Evolutionary conservation across 2,888 invertebrate genomes (phyloP), one percentile per base, ranked within the genome.

Genomic region (Crepidodera aurea): DNA sequence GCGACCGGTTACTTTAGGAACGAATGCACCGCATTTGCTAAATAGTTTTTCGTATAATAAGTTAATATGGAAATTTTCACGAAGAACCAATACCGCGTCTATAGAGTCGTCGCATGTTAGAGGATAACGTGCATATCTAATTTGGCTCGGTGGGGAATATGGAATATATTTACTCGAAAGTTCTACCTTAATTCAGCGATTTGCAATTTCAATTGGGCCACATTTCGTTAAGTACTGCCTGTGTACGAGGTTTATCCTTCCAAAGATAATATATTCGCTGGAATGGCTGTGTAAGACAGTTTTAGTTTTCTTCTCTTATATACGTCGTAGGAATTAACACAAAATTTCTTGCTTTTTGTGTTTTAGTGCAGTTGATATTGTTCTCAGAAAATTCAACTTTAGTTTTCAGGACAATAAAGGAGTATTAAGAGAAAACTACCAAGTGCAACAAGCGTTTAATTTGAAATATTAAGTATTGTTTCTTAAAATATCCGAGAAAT

Each of bases 161-260:
- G 54, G 54, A 42, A 54, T 54, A 54, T 54, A 54, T 54, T 54
- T 44, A 40, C 27, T 54, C 15, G 40, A 54, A 64, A 65, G 59
- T 66, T 63, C 58, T 19, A 62, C 68, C 66, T 66, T 70, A 69
- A 70, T 72, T 70, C 67, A 69, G 68, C 63, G 70, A 74, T 74
- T 74, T 72, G 72, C 73, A 72, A 72, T 74, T 74, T 72, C 70
- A 73, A 72, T 73, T 70, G 67, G 65, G 65, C 64, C 69, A 68
- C 67, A 70, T 63, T 63, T 62, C 68, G 71, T 70, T 70, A 70
- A 71, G 61, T 71, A 72, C 69, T 71, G 70, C 69, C 65, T 65
- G 64, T 67, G 67, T 67, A 69, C 54, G 60, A 29, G 66, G 64
- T 67, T 69, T 68, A 69, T 69, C 66, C 66, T 22, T 62, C 50